phyloP scores from a whole-genome alignment of 2,797 vertebrate genomes.

The Amblyraja radiata region DNA sequence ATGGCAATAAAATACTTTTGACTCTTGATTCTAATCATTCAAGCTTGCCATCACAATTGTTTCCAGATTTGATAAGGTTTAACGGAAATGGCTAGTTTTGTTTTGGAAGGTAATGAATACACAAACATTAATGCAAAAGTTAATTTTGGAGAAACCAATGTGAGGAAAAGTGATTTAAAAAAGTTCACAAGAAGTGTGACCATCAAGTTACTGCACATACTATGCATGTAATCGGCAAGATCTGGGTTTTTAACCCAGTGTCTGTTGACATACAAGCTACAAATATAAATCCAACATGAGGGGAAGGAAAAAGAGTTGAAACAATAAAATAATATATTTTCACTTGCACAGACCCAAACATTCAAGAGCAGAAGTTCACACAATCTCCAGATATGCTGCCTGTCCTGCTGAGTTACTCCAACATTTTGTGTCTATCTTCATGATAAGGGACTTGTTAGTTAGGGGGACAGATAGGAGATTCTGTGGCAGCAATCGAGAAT shows the following conservation, averaged over 20 bases:
- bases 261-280: neutral
- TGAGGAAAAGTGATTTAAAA: neutral
- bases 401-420: too few relatives aligned
- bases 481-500: too few relatives aligned
- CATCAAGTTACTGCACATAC: neutral
- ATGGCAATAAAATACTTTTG: too few relatives aligned
- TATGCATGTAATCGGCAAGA: neutral
- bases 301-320: neutral
- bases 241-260: neutral
- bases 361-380: neutral
- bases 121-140: neutral
- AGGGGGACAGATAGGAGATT: too few relatives aligned
- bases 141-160: neutral
- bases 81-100: neutral
- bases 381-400: too few relatives aligned
- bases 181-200: neutral
- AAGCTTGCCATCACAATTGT: neutral
- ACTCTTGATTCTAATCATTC: neutral
- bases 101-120: neutral
- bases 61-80: neutral
- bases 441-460: too few relatives aligned
- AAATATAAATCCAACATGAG: neutral
- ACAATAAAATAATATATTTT: neutral
- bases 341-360: neutral
- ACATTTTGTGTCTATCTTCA: too few relatives aligned